Percentiles rank a stretch among this genome's conserved stretches.
Conservation (phyloP, 2,888 invertebrate genomes). For the Drosophila mulleri region DNA sequence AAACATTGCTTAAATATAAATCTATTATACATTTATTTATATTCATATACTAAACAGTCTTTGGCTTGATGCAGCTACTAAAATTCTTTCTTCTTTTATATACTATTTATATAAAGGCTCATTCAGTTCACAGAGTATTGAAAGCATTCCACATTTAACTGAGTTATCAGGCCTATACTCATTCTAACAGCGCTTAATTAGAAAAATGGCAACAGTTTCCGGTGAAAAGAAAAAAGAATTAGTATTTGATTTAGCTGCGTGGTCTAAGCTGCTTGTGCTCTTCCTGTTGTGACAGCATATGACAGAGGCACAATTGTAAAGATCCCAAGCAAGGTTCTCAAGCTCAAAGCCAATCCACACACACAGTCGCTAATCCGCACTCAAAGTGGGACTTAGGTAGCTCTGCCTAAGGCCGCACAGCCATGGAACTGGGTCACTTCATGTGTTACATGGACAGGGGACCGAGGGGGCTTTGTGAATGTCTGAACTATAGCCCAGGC, state of each 20-base stretch:
- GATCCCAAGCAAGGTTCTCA: slow-evolving; percentile 37
- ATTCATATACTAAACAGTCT: background rate
- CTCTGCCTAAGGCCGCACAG: slow-evolving; percentile 24
- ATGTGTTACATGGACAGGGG: slow-evolving; percentile 12
- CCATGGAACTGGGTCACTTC: slow-evolving; percentile 51
- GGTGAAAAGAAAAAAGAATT: slow-evolving; percentile 34
- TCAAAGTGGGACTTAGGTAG: too few relatives aligned
- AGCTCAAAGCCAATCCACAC: slow-evolving; percentile 8
- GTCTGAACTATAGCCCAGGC: slow-evolving; percentile 25
- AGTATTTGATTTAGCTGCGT: slow-evolving; percentile 14
- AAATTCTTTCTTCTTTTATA: background rate
- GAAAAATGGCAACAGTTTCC: slow-evolving; percentile 55
- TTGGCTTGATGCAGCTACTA: background rate
- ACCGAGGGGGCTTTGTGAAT: slow-evolving; percentile 10
- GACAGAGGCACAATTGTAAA: slow-evolving; percentile 5
- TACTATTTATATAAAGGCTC: background rate
- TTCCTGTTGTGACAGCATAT: slow-evolving; percentile 28
- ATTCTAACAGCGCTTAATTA: slow-evolving; percentile 14
- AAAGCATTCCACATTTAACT: background rate
- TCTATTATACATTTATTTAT: background rate
- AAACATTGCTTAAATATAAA: background rate
- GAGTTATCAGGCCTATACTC: background rate
- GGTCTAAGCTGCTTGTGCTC: slow-evolving; percentile 4
- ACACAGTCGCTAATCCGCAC: slow-evolving; percentile 26
- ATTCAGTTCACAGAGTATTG: background rate